These are phyloP conservation scores for Porites evermanni DNA, from an alignment of 92 coral and sea anemone genomes.

Conservation along the genomic window DNA sequence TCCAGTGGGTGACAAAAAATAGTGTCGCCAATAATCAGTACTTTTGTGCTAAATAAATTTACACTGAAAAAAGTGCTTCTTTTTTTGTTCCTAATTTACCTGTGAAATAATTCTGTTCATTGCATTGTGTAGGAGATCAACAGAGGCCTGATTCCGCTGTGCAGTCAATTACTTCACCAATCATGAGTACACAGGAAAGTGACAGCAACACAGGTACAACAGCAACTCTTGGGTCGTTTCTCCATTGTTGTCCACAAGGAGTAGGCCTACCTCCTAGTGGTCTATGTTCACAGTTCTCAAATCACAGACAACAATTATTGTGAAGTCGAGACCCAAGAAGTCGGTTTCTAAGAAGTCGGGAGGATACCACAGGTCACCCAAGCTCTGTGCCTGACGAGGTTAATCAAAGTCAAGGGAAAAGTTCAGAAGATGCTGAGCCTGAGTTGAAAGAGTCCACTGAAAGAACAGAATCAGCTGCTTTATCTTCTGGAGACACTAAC, in stretches of 20 bases:
- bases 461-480: not conserved
- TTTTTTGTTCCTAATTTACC: not conserved
- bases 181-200: constrained; percentile 22
- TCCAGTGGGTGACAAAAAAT: too few relatives aligned
- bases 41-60: too few relatives aligned
- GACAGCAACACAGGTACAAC: not conserved
- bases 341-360: too few relatives aligned
- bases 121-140: not conserved
- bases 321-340: too few relatives aligned
- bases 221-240: too few relatives aligned
- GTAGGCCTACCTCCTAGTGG: too few relatives aligned
- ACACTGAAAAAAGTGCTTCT: too few relatives aligned
- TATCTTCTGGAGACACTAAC: not conserved
- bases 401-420: not conserved
- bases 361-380: not conserved
- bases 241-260: too few relatives aligned
- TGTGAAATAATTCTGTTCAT: not conserved
- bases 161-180: constrained; percentile 2
- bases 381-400: not conserved
- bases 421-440: not conserved
- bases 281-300: too few relatives aligned
- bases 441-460: not conserved
- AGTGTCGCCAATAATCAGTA: too few relatives aligned
- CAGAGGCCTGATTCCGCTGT: not conserved
- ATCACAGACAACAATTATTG: too few relatives aligned